A percentile compares a stretch with the other conserved stretches of the same genome.
These are phyloP conservation scores for Hypomecis atomaria DNA, from an alignment of 2,888 invertebrate species.

Conservation along the genomic window DNA sequence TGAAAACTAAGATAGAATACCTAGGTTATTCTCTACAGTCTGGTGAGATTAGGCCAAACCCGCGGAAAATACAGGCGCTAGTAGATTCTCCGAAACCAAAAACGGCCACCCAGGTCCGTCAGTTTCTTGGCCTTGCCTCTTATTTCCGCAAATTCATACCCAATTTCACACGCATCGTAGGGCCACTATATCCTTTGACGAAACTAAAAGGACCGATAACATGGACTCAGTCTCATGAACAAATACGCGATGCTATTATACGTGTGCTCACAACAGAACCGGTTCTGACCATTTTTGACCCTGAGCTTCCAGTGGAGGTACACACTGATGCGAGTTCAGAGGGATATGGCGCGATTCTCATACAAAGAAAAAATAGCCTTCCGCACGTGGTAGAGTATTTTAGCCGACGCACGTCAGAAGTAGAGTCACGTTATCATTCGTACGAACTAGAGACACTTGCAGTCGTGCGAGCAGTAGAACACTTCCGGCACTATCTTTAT, in stretches of 20 bases:
- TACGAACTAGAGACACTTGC: conserved; percentile 47
- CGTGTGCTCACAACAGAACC: conserved; percentile 36
- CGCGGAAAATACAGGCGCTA: conserved; percentile 40
- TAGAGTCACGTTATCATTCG: conserved; percentile 42
- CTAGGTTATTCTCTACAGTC: too few species aligned
- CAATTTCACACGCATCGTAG: conserved; percentile 35
- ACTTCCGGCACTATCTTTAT: conserved; percentile 41
- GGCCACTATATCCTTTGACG: conserved; percentile 46
- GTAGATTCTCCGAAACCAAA: conserved; percentile 33
- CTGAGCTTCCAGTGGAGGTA: conserved; percentile 33
- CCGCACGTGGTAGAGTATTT: conserved; percentile 45
- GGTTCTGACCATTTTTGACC: conserved; percentile 44
- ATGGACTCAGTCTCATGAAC: conserved; percentile 38
- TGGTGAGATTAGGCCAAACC: conserved; percentile 41
- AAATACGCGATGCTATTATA: conserved; percentile 31
- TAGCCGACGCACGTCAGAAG: conserved; percentile 41
- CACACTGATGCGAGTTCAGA: conserved; percentile 45
- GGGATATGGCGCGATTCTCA: conserved; percentile 44
- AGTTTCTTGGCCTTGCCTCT: conserved; percentile 36
- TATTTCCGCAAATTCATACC: conserved; percentile 39
- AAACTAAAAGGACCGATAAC: conserved; percentile 40
- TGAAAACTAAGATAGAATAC: conserved; percentile 40
- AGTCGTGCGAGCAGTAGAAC: conserved; percentile 42
- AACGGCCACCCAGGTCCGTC: conserved; percentile 39
- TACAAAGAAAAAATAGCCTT: conserved; percentile 37